These are phyloP conservation scores for Noctua fimbriata DNA, from an alignment of 2,888 invertebrate genomes.

Conservation along the genomic window DNA sequence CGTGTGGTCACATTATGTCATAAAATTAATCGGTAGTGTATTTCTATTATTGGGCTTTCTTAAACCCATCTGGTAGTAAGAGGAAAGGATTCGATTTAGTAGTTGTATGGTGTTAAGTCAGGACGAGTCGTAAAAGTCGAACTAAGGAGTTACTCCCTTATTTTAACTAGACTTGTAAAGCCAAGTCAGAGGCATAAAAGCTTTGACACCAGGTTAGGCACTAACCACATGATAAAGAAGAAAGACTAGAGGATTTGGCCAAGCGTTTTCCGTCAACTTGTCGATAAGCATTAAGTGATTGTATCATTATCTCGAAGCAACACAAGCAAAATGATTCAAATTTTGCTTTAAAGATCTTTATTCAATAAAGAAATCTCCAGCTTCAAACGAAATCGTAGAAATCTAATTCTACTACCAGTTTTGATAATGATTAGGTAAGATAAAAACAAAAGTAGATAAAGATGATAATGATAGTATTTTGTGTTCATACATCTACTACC, in stretches of 20 bases:
- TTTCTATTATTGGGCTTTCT: constrained; percentile 24
- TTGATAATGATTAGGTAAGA: not conserved
- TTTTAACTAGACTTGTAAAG: too few species aligned
- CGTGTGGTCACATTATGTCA: constrained; percentile 42
- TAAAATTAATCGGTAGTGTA: constrained; percentile 26
- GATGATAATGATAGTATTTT: not conserved
- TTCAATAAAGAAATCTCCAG: not conserved
- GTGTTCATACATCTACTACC: not conserved
- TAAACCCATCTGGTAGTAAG: constrained; percentile 13
- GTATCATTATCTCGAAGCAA: not conserved
- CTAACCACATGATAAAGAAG: too few species aligned
- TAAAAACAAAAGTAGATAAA: not conserved
- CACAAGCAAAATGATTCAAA: accelerated
- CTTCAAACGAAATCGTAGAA: not conserved
- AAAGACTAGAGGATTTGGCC: not conserved
- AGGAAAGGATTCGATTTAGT: not conserved
- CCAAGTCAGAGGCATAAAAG: too few species aligned
- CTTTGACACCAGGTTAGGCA: too few species aligned
- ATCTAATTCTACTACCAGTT: not conserved
- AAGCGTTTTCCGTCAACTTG: not conserved
- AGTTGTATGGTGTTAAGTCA: not conserved
- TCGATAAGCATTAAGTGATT: not conserved
- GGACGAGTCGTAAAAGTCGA: constrained; percentile 21
- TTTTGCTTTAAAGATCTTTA: not conserved
- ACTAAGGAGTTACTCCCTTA: not conserved